Evolutionary conservation across 1,140 invertebrate species (phyloP).

Genomic region (Lepidostoma basale): DNA sequence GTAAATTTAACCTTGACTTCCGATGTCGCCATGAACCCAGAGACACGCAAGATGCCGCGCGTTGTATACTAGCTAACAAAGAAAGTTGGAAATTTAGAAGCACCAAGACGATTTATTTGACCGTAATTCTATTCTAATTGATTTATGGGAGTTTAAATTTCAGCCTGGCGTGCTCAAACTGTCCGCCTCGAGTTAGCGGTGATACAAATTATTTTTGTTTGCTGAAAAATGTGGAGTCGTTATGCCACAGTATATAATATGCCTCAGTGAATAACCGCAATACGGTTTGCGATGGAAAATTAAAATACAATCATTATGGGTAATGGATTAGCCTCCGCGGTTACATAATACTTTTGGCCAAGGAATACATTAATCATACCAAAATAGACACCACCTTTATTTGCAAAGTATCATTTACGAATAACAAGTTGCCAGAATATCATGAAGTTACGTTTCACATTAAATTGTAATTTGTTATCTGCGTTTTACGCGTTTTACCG

Average conservation of each 20-base stretch:
- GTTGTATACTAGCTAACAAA: too few relatives aligned
- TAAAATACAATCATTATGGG: neutral
- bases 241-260: neutral
- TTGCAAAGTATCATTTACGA: too few relatives aligned
- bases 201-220: conserved; percentile 3
- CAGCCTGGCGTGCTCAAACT: neutral
- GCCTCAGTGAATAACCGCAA: too few relatives aligned
- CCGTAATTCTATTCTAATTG: conserved; percentile 7
- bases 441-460: too few relatives aligned
- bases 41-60: conserved; percentile 12
- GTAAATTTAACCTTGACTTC: conserved; percentile 11
- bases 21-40: neutral
- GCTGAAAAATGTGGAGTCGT: neutral
- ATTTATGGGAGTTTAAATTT: conserved; percentile 13
- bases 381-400: too few relatives aligned
- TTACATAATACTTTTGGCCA: neutral
- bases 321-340: too few relatives aligned
- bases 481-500: too few relatives aligned
- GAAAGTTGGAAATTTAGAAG: too few relatives aligned
- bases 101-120: neutral
- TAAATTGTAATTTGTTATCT: too few relatives aligned
- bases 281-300: neutral
- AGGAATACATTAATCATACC: too few relatives aligned
- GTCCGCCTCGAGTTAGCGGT: neutral
- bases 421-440: too few relatives aligned